Conservation (phyloP, 2,113 vertebrate species). For the Barnardius zonarius region DNA sequence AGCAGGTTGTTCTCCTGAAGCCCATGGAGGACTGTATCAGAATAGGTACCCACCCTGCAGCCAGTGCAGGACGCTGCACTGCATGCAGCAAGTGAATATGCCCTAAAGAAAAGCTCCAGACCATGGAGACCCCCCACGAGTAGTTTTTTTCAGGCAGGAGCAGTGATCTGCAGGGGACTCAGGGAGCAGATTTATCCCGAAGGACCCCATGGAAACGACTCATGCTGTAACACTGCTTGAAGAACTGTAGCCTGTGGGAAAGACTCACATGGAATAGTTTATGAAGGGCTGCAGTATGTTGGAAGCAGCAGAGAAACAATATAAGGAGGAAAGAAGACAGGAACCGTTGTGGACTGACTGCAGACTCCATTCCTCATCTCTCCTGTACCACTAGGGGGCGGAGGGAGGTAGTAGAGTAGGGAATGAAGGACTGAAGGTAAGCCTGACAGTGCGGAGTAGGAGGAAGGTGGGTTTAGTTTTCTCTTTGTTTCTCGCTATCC, state of each 20-base stretch:
- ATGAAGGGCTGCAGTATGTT: neutral
- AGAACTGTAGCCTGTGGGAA: neutral
- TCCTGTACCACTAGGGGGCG: rapidly evolving
- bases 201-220: neutral
- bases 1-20: neutral
- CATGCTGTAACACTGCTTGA: neutral
- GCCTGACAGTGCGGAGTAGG: neutral
- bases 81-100: neutral
- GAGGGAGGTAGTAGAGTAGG: neutral
- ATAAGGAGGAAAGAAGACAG: neutral
- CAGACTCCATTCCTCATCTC: neutral
- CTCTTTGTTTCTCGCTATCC: neutral
- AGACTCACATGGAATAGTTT: neutral
- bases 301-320: neutral
- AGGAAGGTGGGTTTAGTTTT: neutral
- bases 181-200: neutral
- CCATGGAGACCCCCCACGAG: rapidly evolving
- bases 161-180: neutral
- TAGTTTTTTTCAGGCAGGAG: neutral
- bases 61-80: rapidly evolving
- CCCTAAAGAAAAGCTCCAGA: neutral
- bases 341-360: rapidly evolving
- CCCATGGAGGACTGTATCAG: neutral
- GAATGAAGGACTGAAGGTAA: neutral
- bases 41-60: neutral